Conservation (phyloP, 2,113 vertebrate genomes). For the Perca flavescens region DNA sequence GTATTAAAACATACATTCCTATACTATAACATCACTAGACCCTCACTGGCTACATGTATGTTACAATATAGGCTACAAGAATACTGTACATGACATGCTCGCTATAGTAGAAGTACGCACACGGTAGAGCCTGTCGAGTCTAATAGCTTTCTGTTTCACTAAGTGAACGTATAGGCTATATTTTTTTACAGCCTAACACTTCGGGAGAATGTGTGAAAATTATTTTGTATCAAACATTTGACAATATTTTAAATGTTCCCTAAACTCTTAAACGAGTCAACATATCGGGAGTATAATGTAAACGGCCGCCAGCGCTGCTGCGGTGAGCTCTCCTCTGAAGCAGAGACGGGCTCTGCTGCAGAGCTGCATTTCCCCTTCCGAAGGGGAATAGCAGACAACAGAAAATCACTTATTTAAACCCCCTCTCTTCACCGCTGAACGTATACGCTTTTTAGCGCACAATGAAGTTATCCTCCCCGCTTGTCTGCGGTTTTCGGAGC, state of each 20-base stretch:
- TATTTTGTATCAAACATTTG: background rate
- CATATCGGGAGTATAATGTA: fast-evolving
- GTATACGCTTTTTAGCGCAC: too few relatives aligned
- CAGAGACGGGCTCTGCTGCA: background rate
- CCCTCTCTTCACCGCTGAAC: background rate
- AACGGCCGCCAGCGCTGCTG: background rate
- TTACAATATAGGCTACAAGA: background rate
- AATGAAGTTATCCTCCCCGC: background rate
- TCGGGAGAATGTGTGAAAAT: background rate
- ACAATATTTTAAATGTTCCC: background rate
- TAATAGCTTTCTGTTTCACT: background rate
- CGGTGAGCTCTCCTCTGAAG: background rate
- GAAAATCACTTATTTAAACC: slow-evolving; percentile 12
- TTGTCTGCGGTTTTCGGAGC: slow-evolving; percentile 7
- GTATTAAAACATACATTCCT: background rate
- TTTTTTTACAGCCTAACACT: background rate
- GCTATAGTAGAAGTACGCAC: background rate
- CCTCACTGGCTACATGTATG: background rate
- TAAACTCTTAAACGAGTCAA: background rate
- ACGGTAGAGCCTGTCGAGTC: background rate
- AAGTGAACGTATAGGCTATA: background rate
- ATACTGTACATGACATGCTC: background rate
- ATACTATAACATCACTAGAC: background rate
- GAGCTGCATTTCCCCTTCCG: slow-evolving; percentile 77
- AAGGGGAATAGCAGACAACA: slow-evolving; percentile 75